These are phyloP conservation scores for Calyptomena viridis DNA, from an alignment of 2,113 vertebrate genomes.

Conservation along the genomic window DNA sequence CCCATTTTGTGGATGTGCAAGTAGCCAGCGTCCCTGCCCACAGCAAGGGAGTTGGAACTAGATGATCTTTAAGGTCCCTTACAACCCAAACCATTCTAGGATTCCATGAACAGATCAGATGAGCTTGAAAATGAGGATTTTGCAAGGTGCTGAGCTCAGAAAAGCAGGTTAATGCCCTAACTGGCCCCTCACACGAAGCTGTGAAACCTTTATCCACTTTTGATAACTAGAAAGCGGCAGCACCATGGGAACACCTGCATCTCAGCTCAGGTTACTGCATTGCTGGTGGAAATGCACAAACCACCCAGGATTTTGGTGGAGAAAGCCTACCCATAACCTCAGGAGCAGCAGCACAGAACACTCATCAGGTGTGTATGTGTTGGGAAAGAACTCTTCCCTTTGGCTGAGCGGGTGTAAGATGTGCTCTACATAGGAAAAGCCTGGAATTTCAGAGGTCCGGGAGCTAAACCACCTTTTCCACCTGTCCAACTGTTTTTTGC, in stretches of 20 bases:
- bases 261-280: too few relatives aligned
- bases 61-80: not conserved
- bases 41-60: not conserved
- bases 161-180: not conserved
- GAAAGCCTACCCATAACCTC: not conserved
- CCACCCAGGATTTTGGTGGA: not conserved
- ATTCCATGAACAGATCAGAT: not conserved
- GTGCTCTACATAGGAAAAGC: rapidly evolving
- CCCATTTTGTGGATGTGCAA: not conserved
- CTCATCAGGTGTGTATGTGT: rapidly evolving
- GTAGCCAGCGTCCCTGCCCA: not conserved
- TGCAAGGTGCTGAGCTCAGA: not conserved
- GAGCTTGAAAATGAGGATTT: not conserved
- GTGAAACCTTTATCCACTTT: too few relatives aligned
- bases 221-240: not conserved
- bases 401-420: rapidly evolving
- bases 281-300: not conserved
- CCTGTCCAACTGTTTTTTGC: not conserved
- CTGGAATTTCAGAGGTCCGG: not conserved
- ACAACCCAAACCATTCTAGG: not conserved
- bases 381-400: not conserved
- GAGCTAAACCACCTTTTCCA: not conserved
- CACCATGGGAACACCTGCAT: too few relatives aligned
- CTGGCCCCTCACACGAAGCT: too few relatives aligned
- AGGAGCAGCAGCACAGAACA: not conserved